Base-by-base conservation (phyloP, 1,140 invertebrate genomes). In the Subanguina moxae region DNA sequence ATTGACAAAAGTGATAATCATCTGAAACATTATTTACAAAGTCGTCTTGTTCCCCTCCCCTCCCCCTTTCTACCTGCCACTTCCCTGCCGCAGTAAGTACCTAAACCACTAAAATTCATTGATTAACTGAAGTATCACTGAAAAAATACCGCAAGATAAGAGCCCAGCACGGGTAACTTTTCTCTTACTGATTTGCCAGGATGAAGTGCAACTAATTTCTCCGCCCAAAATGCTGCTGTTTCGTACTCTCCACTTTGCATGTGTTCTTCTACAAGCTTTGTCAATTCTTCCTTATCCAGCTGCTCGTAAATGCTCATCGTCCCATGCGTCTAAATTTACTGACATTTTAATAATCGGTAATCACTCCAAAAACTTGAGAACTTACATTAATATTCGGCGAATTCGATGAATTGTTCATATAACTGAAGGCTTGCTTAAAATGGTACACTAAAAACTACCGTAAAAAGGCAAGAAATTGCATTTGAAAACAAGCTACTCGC, bases 171-270 rank as follows among this genome's bases (percentile, higher is more conserved):
- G 1, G 70, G 75, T 19, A 77, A 45, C n/a, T 62, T 56, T 59
- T 74, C 57, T 28, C n/a, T 52, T 15, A 77, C 8, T 19, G 65
- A 57, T 15, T 68, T 28, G 17, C 52, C 67, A n/a, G 25, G 57
- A 56, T 28, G 32, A 17, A 76, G n/a, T 30, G 73, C 65, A n/a
- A 74, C 43, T 46, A 75, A 43, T 64, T 74, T 74, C 38, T 74
- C 73, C 8, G 73, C 73, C 73, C 73, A 74, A 62, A 74, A 74
- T 19, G 57, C 56, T 13, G 73, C 73, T 17, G 73, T 74, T n/a
- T 74, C 57, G 58, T 74, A 77, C 15, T 74, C 73, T 19, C 72
- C 73, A 62, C 70, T 75, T 17, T n/a, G 23, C 42, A 73, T 32
- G 32, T 73, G 72, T 48, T 52, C 48, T 21, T 52, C 48, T 3